Conservation (phyloP, 1,140 invertebrate species). For the Trachymyrmex septentrionalis region DNA sequence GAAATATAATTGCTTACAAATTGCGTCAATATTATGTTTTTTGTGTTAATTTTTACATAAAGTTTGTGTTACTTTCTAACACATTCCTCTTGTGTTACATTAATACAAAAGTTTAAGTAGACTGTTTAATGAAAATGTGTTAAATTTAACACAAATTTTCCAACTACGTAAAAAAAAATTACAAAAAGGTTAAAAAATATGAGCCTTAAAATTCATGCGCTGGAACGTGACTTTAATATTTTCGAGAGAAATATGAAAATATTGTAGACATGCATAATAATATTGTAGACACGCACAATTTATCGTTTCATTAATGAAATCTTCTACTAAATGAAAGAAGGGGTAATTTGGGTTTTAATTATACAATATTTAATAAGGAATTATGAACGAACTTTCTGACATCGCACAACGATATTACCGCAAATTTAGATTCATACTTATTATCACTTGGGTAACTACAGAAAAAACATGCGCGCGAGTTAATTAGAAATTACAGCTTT, state of each 20-base stretch:
- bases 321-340: background rate
- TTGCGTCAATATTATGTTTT: no score
- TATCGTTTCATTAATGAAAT: background rate
- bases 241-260: background rate
- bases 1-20: no score
- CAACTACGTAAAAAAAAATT: background rate
- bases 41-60: no score
- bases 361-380: background rate
- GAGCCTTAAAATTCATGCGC: background rate
- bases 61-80: no score
- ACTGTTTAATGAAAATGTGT: no score
- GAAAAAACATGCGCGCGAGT: background rate
- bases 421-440: conserved; percentile 15
- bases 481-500: conserved; percentile 51
- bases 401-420: conserved; percentile 1
- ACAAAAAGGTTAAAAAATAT: background rate
- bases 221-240: background rate
- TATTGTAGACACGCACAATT: no score
- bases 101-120: no score
- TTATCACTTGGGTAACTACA: conserved; percentile 21
- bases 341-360: background rate
- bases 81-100: no score
- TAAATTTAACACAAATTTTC: background rate
- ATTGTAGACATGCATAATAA: background rate
- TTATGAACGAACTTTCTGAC: background rate